Evolutionary conservation across 2,797 vertebrate species (phyloP), one percentile per base, ranked within the genome.

Genomic region (Myotis vivesi): DNA sequence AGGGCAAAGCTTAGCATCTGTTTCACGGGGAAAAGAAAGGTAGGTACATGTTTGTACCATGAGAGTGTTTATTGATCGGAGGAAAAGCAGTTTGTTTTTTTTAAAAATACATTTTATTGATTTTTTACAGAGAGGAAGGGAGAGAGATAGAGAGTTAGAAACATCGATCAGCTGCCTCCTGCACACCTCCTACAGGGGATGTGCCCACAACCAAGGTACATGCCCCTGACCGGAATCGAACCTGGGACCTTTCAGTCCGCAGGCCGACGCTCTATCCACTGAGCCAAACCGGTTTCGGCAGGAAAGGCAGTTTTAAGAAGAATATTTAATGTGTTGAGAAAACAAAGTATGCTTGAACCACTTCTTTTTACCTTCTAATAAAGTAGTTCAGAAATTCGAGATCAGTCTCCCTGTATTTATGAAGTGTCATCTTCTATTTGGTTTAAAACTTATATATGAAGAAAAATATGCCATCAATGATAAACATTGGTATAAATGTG

Each of bases 11-110:
- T 89, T 94, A 81, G 82, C 30, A 89, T 75, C 95, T 94, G 79
- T 86, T 97, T 97, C 86, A 38, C 25, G 75, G 44, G 36, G 53
- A 90, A 88, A 97, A 94, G 79, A 95, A 97, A 96, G 81, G 94
- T n/a, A 97, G 97, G 85, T 62, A 87, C 96, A 79, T 92, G 84
- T n/a, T 95, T 72, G 19, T 75, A 75, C 5, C 23, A 55, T 11
- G 59, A 10, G 49, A 80, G 22, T 81, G 38, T 84, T 96, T 96
- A 76, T 53, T 97, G 17, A 71, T 79, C 11, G 6, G 46, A 88
- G 36, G 76, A 95, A 92, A 95, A 41, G n/a, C 19, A 77, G 15
- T 53, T 92, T 79, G n/a, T n/a, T n/a, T n/a, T n/a, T n/a, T n/a
- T n/a, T n/a, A n/a, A n/a, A n/a, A n/a, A n/a, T n/a, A n/a, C n/a